Base-by-base conservation (phyloP, 2,113 vertebrate species). In the Hippocampus comes region DNA sequence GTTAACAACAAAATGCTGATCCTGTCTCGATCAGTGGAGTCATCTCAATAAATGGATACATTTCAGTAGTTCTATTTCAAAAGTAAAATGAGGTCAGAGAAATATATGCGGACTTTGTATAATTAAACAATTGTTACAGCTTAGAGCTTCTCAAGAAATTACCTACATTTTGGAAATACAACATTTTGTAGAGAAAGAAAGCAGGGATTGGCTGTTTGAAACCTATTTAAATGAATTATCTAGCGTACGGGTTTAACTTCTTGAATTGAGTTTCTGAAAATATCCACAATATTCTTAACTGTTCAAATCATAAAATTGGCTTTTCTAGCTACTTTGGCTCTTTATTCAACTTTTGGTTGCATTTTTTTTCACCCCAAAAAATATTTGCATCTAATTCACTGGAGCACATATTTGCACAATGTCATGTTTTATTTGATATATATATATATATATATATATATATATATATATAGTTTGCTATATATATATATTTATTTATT, bases 331-430 rank as follows among this genome's bases (percentile, higher is more conserved):
- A 23, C 38, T 64, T 64, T 64, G 63, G 63, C 41, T 43, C 63
- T 10, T 42, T n/a, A 7, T 64, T 23, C n/a, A 25, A 23, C 55
- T 23, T 8, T 57, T 57, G 55, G n/a, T n/a, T 23, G 2, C n/a
- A 46, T 15, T 59, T 59, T 55, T 5, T 38, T 46, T 14, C 11
- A 20, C 48, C 17, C 48, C 17, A 7, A 51, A 65, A 21, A 65
- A 21, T 6, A 11, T 64, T 56, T 78, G 73, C 14, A 11, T 86
- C 60, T 84, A 86, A 91, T 90, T 91, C 87, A 90, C 79, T 82
- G 76, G 88, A 91, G 73, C 70, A 76, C 71, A 82, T 66, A 69
- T 70, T 78, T 77, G 80, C 80, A 84, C 80, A 81, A 76, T 70
- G 34, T 38, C 34, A 71, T 81, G 23, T 57, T 23, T 49, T 17